Evolutionary conservation across 2,888 invertebrate species (phyloP), one percentile per base, ranked within the genome.

Genomic region (Apotomis turbidana): DNA sequence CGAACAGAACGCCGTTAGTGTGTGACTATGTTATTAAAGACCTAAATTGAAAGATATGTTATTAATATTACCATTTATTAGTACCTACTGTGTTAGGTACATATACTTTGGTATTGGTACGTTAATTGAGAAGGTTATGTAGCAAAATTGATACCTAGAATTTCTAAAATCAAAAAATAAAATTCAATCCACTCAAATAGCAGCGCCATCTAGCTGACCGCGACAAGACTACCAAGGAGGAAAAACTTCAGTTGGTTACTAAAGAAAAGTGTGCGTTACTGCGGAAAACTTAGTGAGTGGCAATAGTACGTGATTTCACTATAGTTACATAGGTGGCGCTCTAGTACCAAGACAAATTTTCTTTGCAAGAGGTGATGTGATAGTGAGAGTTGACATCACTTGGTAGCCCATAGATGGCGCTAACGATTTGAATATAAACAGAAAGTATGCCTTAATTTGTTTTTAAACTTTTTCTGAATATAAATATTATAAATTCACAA

Each of bases 241-340:
- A n/a, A 61, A 61, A 71, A 38, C 41, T 44, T 13, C 13, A 3
- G 5, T 27, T 41, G n/a, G 12, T 6, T 46, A 15, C n/a, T 9
- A 51, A 41, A 27, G 38, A 27, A 44, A 57, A 51, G n/a, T 41
- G 27, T 57, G 38, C 27, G 27, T 51, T 10, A 27, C 27, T 46
- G n/a, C 13, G 57, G 61, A 51, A 62, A 71, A 57, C 3, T n/a
- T 12, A 55, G 46, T 9, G 27, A 13, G 41, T 38, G 12, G 12
- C 58, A 38, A 6, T 10, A 8, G 44, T 41, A 60, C 44, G 52
- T 52, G 12, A 61, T 58, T 60, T 61, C 13, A 4, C 38, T 36
- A 4, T n/a, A 13, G 4, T 51, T 36, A 36, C 51, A 62, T 51
- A 71, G 71, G 62, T 71, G 71, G 71, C 67, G 71, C 61, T 68